These are phyloP conservation scores for Deroptyus accipitrinus DNA, from an alignment of 2,113 vertebrate genomes.

Conservation along the genomic window DNA sequence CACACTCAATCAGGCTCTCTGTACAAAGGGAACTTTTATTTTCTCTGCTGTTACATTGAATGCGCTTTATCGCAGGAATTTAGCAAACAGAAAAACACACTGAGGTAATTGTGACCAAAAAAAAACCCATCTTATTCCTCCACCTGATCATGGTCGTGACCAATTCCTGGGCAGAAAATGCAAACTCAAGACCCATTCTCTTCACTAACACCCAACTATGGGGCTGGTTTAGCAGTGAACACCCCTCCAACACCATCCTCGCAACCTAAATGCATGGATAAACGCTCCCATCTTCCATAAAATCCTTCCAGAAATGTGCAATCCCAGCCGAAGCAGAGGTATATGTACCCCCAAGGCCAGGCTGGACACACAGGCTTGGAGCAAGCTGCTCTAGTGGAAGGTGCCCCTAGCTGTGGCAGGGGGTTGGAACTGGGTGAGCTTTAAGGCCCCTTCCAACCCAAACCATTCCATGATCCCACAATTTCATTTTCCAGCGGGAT, in stretches of 20 bases:
- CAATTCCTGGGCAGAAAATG: background rate
- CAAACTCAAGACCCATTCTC: background rate
- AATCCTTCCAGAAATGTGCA: background rate
- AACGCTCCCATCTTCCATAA: background rate
- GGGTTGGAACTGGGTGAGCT: background rate
- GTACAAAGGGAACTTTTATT: slow-evolving; percentile 30
- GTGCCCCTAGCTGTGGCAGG: background rate
- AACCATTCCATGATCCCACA: background rate
- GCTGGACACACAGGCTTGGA: background rate
- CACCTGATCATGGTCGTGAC: background rate
- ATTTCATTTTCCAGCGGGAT: background rate
- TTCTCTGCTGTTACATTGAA: slow-evolving; percentile 42
- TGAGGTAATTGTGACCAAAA: background rate
- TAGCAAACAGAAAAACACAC: background rate
- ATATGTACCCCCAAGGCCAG: background rate
- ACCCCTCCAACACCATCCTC: background rate
- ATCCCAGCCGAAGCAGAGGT: background rate
- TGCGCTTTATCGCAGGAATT: slow-evolving; percentile 45
- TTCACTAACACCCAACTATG: fast-evolving
- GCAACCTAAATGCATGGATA: background rate
- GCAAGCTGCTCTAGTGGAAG: background rate
- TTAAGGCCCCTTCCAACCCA: background rate
- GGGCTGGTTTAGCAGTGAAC: background rate
- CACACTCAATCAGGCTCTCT: slow-evolving; percentile 35
- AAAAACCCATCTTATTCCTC: background rate